Conservation (phyloP, 2,797 vertebrate species). For the Helarctos malayanus region DNA sequence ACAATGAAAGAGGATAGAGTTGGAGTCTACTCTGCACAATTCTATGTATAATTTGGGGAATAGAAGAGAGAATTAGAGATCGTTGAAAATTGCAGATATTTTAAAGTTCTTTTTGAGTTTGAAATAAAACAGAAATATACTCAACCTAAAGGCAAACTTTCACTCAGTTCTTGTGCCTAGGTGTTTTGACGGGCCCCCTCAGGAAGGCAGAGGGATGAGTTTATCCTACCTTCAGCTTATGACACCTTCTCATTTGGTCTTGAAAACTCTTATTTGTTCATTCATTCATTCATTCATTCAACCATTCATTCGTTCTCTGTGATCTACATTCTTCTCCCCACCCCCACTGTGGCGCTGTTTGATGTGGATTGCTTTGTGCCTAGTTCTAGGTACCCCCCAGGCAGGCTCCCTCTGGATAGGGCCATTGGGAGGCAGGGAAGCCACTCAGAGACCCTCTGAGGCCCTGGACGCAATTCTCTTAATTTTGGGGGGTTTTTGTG, state of each 20-base stretch:
- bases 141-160: not conserved
- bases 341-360: not conserved
- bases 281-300: not conserved
- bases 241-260: not conserved
- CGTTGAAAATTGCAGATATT: not conserved
- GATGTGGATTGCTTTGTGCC: not conserved
- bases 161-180: not conserved
- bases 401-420: not conserved
- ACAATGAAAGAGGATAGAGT: conserved; percentile 5
- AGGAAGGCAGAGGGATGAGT: not conserved
- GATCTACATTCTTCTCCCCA: not conserved
- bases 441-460: not conserved
- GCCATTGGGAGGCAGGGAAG: not conserved
- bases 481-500: not conserved
- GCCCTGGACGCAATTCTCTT: not conserved
- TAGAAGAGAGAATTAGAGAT: not conserved
- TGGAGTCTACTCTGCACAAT: not conserved
- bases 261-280: not conserved
- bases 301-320: not conserved
- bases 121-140: not conserved
- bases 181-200: not conserved
- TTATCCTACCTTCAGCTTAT: not conserved
- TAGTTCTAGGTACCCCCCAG: not conserved
- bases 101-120: conserved; percentile 2
- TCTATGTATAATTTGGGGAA: not conserved